A percentile compares a stretch with the other conserved stretches of the same genome.
These are phyloP conservation scores for Thaleichthys pacificus DNA, from an alignment of 2,797 vertebrate species.

Conservation along the genomic window DNA sequence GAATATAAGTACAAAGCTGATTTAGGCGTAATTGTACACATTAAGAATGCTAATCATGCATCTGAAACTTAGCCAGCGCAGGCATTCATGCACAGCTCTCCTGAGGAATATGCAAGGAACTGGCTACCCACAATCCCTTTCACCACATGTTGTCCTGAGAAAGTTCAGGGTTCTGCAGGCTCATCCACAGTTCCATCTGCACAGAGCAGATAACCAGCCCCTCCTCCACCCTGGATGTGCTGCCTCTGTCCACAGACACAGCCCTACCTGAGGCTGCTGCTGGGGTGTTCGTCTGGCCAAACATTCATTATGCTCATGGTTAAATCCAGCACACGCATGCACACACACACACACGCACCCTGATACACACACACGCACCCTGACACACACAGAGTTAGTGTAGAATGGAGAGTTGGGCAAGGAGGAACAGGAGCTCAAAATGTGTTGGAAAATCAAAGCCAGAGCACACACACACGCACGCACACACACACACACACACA, in stretches of 20 bases:
- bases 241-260: not conserved
- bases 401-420: conserved; percentile 13
- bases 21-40: conserved; percentile 51
- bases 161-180: conserved; percentile 56
- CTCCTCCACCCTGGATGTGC: not conserved
- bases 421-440: conserved; percentile 43
- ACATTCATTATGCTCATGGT: not conserved
- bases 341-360: conserved; percentile 11
- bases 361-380: conserved; percentile 20
- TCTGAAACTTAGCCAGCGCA: conserved; percentile 55
- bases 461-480: conserved; percentile 23
- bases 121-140: conserved; percentile 51
- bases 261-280: not conserved
- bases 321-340: conserved; percentile 26
- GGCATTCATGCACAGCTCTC: conserved; percentile 19
- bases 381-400: not conserved
- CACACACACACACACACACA: too few relatives aligned
- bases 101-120: conserved; percentile 35
- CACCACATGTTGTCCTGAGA: conserved; percentile 52
- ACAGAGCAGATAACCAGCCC: conserved; percentile 60
- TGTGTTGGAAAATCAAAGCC: conserved; percentile 51
- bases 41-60: conserved; percentile 59
- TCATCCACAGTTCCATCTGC: conserved; percentile 61
- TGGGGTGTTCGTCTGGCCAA: conserved; percentile 8
- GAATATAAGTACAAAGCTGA: conserved; percentile 23